Evolutionary conservation across 1,140 invertebrate species (phyloP), one percentile per base, ranked within the genome.

Genomic region (Lamellibrachia luymesi): DNA sequence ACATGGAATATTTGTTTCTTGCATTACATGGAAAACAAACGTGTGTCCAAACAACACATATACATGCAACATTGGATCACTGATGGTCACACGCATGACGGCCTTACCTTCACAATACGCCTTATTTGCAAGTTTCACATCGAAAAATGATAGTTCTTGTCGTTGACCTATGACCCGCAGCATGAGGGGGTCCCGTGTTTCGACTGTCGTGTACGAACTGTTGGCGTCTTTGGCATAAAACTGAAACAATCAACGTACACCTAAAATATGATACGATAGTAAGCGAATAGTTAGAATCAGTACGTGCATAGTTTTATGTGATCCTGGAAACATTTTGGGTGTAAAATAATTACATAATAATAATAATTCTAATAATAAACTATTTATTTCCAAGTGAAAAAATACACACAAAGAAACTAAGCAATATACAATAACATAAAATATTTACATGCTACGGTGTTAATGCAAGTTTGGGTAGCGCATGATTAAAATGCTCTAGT

Each of bases 51-150:
- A 25, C 27, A 49, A 17, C 17, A 22, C 17, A 27, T 51, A 38
- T 51, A 2, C 49, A 91, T 25, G 27, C 25, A 17, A 10, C 17
- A 38, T 80, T 6, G 13, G 25, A 80, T 80, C 7, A 17, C 8
- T 38, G 38, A 38, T 38, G 38, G 38, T 38, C 38, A 38, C 38
- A 38, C 38, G 38, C 17, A 80, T 17, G 17, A 10, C 7, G 2
- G 91, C 92, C 94, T 92, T 94, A 96, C 96, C 94, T 91, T 93
- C 93, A 94, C 96, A 96, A 93, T 96, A 96, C 0, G 94, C 95
- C 22, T 94, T 64, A 93, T 96, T 96, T n/a, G 95, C 95, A n/a
- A 95, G 93, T 93, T 96, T 96, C 27, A 95, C 94, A 92, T 96
- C 96, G 94, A 95, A 96, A 93, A 96, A 96, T 8, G 96, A 96